These are phyloP conservation scores for Aspidapion aeneum DNA, from an alignment of 2,888 invertebrate genomes.

Conservation along the genomic window DNA sequence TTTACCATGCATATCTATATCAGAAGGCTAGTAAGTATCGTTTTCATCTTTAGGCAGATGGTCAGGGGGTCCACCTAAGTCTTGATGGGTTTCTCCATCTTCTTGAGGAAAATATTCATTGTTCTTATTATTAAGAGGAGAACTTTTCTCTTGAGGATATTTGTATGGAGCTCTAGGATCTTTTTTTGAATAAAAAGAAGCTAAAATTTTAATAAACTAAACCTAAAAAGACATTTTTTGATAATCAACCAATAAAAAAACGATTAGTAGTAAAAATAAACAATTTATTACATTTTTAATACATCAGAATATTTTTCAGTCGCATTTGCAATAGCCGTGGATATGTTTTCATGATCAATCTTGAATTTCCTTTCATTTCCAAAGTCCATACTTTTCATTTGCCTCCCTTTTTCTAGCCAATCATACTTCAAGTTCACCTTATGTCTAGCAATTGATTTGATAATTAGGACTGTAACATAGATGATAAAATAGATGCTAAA, in stretches of 20 bases:
- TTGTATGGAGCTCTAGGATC: constrained; percentile 23
- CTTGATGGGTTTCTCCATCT: too few species aligned
- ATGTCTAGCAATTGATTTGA: constrained; percentile 69
- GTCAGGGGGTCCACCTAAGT: constrained; percentile 26
- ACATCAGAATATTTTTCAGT: constrained; percentile 29
- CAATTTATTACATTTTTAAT: neutral
- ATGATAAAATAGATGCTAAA: constrained; percentile 70
- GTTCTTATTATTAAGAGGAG: too few species aligned
- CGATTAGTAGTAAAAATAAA: constrained; percentile 25
- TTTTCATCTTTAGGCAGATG: constrained; percentile 32
- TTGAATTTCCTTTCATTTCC: too few species aligned
- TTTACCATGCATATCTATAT: constrained; percentile 27
- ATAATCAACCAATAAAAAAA: too few species aligned
- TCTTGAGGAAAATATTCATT: too few species aligned
- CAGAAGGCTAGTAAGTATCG: constrained; percentile 33
- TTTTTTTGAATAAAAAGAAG: constrained; percentile 11
- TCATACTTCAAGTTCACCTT: constrained; percentile 63
- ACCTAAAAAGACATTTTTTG: too few species aligned
- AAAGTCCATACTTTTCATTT: too few species aligned
- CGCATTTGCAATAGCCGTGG: constrained; percentile 29
- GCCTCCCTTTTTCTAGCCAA: neutral
- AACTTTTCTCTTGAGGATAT: too few species aligned
- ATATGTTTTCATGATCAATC: constrained; percentile 42
- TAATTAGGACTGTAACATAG: constrained; percentile 67
- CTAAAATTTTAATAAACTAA: too few species aligned